Evolutionary conservation across 1,140 invertebrate species (phyloP).

Genomic region (Drosophila santomea): DNA sequence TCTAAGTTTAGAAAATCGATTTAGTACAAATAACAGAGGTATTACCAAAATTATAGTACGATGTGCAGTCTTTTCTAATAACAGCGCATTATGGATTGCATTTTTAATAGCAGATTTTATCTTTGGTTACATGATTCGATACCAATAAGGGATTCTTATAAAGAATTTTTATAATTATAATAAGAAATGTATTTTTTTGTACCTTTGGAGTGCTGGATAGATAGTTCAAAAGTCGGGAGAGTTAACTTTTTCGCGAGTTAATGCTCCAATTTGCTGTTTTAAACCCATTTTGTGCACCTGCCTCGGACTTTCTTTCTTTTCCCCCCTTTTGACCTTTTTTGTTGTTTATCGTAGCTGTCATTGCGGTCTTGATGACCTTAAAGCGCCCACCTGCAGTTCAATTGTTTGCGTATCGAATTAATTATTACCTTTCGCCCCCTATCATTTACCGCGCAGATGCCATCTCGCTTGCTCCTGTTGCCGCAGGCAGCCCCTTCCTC

Average conservation of each 20-base stretch:
- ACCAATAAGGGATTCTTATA: no score
- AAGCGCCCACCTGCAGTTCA: constrained; percentile 69
- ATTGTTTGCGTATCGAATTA: constrained; percentile 80
- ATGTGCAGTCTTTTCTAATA: no score
- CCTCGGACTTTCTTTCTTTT: not conserved
- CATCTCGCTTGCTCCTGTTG: constrained; percentile 1
- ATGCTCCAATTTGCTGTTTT: constrained; percentile 9
- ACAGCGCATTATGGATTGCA: no score
- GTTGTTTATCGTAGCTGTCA: constrained; percentile 30
- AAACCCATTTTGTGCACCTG: constrained; percentile 28
- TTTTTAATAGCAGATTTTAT: no score
- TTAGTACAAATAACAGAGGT: not conserved
- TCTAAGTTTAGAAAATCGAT: constrained; percentile 1
- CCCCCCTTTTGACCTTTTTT: constrained; percentile 7
- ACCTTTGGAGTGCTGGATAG: not conserved
- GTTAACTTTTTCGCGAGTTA: not conserved
- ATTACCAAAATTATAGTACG: not conserved
- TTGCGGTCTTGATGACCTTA: constrained; percentile 61
- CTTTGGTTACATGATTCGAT: no score
- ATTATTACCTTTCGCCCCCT: constrained; percentile 66
- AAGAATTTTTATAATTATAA: not conserved
- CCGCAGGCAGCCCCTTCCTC: not conserved
- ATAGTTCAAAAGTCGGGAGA: not conserved
- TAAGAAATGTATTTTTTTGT: not conserved
- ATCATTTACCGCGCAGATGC: constrained; percentile 11